These are phyloP conservation scores for Cerastis rubricosa DNA, from an alignment of 2,888 invertebrate genomes.

Conservation along the genomic window DNA sequence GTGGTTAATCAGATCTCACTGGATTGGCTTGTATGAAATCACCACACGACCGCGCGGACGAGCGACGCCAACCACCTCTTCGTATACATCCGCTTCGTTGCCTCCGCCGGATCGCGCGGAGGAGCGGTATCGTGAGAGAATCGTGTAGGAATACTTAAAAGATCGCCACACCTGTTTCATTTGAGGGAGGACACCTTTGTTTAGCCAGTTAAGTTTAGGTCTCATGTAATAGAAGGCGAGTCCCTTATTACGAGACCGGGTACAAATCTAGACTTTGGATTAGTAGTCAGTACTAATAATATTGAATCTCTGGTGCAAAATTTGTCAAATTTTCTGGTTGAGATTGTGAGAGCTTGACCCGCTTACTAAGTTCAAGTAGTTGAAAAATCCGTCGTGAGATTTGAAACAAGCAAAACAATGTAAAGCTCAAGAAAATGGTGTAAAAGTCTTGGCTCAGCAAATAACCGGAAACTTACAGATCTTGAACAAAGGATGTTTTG, in stretches of 20 bases:
- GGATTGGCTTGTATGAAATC: too few relatives aligned
- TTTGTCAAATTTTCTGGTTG: not conserved
- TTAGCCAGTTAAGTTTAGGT: not conserved
- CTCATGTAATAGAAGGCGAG: not conserved
- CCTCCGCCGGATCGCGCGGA: not conserved
- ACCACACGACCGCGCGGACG: not conserved
- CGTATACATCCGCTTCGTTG: too few relatives aligned
- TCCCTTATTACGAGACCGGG: not conserved
- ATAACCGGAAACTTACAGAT: conserved; percentile 11
- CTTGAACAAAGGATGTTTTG: conserved; percentile 9
- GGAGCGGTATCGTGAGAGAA: not conserved
- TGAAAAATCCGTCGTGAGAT: conserved; percentile 3
- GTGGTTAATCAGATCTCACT: not conserved
- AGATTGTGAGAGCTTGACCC: not conserved
- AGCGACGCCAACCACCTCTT: not conserved
- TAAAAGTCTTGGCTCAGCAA: conserved; percentile 14
- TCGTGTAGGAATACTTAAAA: not conserved
- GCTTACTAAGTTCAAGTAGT: not conserved
- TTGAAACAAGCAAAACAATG: conserved; percentile 18
- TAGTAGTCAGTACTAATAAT: not conserved
- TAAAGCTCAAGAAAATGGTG: conserved; percentile 1
- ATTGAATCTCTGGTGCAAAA: not conserved
- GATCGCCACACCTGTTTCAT: not conserved
- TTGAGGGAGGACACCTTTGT: not conserved
- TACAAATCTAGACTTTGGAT: not conserved